These are phyloP conservation scores for Scarus forsteni DNA, from an alignment of 2,797 vertebrate species.

Conservation along the genomic window DNA sequence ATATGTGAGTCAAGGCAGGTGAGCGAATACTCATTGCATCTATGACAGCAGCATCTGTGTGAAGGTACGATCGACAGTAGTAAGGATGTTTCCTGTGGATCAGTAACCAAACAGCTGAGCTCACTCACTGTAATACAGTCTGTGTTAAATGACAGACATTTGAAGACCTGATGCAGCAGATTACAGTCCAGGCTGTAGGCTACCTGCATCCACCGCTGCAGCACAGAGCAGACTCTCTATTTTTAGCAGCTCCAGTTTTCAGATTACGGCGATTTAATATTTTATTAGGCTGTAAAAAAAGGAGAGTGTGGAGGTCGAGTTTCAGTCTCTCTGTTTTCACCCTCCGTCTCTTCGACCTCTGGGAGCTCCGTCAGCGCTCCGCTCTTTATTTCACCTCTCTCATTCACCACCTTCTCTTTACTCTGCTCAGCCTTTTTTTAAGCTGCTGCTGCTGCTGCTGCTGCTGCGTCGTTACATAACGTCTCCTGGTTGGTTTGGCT, in stretches of 20 bases:
- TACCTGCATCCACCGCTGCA: slow-evolving; percentile 10
- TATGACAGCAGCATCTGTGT: too few relatives aligned
- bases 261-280: slow-evolving; percentile 66
- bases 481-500: slow-evolving; percentile 30
- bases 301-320: slow-evolving; percentile 68
- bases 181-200: background rate
- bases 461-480: slow-evolving; percentile 47
- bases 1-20: too few relatives aligned
- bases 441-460: slow-evolving; percentile 26
- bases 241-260: slow-evolving; percentile 59
- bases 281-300: slow-evolving; percentile 70
- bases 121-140: too few relatives aligned
- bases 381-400: slow-evolving; percentile 27
- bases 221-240: slow-evolving; percentile 49
- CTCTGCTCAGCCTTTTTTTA: slow-evolving; percentile 2
- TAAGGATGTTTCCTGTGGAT: too few relatives aligned
- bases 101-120: too few relatives aligned
- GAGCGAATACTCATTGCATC: too few relatives aligned
- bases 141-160: background rate
- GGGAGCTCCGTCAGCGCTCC: slow-evolving; percentile 57
- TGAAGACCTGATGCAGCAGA: slow-evolving; percentile 15
- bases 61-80: too few relatives aligned
- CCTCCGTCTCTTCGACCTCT: slow-evolving; percentile 19
- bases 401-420: background rate
- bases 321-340: slow-evolving; percentile 48